Evolutionary conservation across 2,797 vertebrate species (phyloP).

Genomic region (Centropyge bicolor): DNA sequence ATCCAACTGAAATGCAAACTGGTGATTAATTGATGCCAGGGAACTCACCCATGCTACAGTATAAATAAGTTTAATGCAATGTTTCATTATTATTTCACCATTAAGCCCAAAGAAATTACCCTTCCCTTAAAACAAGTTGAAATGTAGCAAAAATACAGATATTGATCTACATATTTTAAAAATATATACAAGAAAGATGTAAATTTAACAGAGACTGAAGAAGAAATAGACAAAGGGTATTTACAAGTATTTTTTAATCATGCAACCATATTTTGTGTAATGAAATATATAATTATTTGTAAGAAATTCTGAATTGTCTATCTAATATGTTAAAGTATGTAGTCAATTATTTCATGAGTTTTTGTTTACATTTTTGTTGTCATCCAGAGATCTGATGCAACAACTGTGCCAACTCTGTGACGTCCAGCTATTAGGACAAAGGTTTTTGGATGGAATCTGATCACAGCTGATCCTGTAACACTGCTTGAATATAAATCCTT

Average conservation of each 20-base stretch:
- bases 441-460: constrained; percentile 72
- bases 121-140: constrained; percentile 66
- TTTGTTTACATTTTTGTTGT: constrained; percentile 62
- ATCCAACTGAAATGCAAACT: constrained; percentile 38
- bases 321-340: constrained; percentile 54
- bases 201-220: constrained; percentile 52
- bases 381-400: constrained; percentile 75
- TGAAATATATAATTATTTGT: constrained; percentile 67
- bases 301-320: constrained; percentile 54
- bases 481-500: constrained; percentile 74
- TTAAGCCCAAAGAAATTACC: constrained; percentile 71
- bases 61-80: constrained; percentile 39
- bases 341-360: constrained; percentile 42
- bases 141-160: constrained; percentile 79
- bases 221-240: constrained; percentile 61
- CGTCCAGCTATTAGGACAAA: constrained; percentile 59
- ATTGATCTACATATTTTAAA: constrained; percentile 64
- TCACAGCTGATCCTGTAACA: constrained; percentile 70
- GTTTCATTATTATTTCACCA: constrained; percentile 54
- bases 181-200: constrained; percentile 61
- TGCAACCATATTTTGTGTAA: constrained; percentile 76
- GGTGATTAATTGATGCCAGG: constrained; percentile 40
- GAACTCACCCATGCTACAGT: constrained; percentile 34
- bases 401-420: constrained; percentile 77
- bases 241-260: constrained; percentile 74